phyloP scores from a whole-genome alignment of 2,797 vertebrate species.

The Phoebastria nigripes region DNA sequence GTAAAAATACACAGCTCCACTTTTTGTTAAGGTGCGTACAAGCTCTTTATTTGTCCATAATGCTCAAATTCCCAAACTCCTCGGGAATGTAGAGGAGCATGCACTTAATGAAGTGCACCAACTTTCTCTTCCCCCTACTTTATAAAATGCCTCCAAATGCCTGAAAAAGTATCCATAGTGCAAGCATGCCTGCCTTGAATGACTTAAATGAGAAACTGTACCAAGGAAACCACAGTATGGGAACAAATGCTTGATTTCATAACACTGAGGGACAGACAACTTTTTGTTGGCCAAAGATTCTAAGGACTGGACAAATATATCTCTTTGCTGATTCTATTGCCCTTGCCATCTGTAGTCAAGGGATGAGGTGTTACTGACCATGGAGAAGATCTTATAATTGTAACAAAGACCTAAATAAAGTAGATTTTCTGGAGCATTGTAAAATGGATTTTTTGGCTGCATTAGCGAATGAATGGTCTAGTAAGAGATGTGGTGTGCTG shows the following conservation, averaged over 20 bases:
- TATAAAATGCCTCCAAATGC: background rate
- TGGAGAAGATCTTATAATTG: background rate
- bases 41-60: background rate
- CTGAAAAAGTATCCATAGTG: too few relatives aligned
- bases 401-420: background rate
- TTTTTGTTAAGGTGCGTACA: background rate
- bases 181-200: background rate
- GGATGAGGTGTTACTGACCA: background rate
- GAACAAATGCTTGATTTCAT: too few relatives aligned
- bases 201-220: background rate
- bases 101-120: background rate
- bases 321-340: too few relatives aligned
- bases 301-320: too few relatives aligned
- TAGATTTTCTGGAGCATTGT: background rate
- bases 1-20: background rate
- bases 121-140: background rate
- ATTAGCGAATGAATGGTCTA: background rate
- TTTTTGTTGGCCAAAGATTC: too few relatives aligned
- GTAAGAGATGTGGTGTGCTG: background rate
- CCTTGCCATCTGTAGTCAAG: too few relatives aligned
- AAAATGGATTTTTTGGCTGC: background rate
- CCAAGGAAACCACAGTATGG: too few relatives aligned
- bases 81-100: background rate
- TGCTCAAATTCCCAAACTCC: background rate
- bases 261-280: too few relatives aligned